Base-by-base conservation (phyloP, 1,140 invertebrate species). In the Aphis craccivora region DNA sequence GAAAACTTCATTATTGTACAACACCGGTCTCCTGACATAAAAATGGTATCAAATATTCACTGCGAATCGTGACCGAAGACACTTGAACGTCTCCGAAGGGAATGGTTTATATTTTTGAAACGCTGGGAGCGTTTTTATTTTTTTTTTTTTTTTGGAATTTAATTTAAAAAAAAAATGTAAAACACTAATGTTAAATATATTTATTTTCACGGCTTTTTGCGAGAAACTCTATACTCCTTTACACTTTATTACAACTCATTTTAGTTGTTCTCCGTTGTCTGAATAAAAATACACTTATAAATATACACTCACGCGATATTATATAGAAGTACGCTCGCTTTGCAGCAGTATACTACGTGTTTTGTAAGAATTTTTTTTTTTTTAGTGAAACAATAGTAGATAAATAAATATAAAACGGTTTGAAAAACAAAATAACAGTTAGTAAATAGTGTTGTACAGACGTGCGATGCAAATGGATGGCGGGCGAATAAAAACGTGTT, bases 11-110 rank as follows among this genome's bases (percentile, higher is more conserved):
- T 76, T 18, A 84, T 43, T 43, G 22, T 84, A 30, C 9, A 84
- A 83, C 81, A 25, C 40, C 23, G 4, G 22, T 40, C 83, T 35
- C 40, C 83, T 25, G 20, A 25, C 83, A 37, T 84, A 84, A 88
- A 88, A 51, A 88, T n/a, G 30, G 43, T 88, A 22, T 88, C 51
- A 51, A 51, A 18, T 51, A 88, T 88, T 88, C 86, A 88, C 45
- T n/a, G 4, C 35, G 35, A 89, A 53, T 35, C 48, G n/a, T 22
- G n/a, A 53, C 20, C 48, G 87, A 89, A 53, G 48, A 89, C 87
- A 37, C 43, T 88, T 35, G 87, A 89, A 89, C 8, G 2, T 89
- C 48, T 37, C 87, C 87, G 8, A 37, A 53, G 48, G n/a, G 87
- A 53, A n/a, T n/a, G 25, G 84, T 48, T 87, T n/a, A 87, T 43